Base-by-base conservation (phyloP, 2,797 vertebrate genomes). In the Sebastes taczanowskii region DNA sequence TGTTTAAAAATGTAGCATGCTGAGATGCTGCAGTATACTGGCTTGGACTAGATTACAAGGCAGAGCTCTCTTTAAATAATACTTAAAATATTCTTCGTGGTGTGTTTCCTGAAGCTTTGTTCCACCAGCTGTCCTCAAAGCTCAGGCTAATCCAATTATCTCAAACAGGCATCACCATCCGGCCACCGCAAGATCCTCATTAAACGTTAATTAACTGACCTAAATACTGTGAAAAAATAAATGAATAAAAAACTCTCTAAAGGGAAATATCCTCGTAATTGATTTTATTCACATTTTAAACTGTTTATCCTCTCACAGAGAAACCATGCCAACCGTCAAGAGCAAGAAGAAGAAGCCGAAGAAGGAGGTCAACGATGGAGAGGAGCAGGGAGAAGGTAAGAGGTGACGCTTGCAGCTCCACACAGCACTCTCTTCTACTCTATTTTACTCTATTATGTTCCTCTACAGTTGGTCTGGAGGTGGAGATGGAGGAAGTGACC, bases 301-400 rank as follows among this genome's bases (percentile, higher is more conserved):
- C 70, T 23, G 32, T 18, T 72, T 34, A 74, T 22, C 53, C 23
- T 35, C 58, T 86, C 13, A n/a, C 84, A 97, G 96, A 95, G 70
- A 38, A 10, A 14, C 58, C 80, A 96, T 97, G 96, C 96, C 97
- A 9, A 95, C 96, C 5, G 94, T 91, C 88, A 97, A 95, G 93
- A 95, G 96, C 89, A 99, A 97, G 94, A 99, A 96, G 93, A 98
- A 94, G 95, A 99, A 97, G 78, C 72, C 90, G 6, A 98, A 96
- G 92, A 98, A 96, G 92, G 93, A 96, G 62, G 93, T 92, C 67
- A 95, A 61, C 30, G 91, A 95, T 0, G 91, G 91, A 64, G 97
- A 97, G 94, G 96, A 97, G 89, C 83, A 83, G 20, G 89, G 84
- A 22, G 94, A 88, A 60, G 91, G 91, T 93, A 52, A 80, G 72